Percentiles rank a stretch among this genome's conserved stretches.
Evolutionary conservation across 2,888 invertebrate genomes (phyloP).

Genomic region (Phoronis australis): DNA sequence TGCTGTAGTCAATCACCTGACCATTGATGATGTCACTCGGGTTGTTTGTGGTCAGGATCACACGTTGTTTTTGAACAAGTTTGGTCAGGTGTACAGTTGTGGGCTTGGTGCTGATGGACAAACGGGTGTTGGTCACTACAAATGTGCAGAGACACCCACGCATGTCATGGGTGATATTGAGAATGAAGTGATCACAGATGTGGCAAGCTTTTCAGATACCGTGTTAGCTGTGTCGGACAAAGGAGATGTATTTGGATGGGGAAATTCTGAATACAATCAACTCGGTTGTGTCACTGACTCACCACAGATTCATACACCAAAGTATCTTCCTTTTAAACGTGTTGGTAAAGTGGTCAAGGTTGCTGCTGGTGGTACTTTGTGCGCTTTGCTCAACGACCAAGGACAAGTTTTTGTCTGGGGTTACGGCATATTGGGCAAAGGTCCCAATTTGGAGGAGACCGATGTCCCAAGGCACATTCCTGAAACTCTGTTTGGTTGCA

Average conservation of each 20-base stretch:
- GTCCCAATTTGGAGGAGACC: slow-evolving; percentile 69
- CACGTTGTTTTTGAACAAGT: slow-evolving; percentile 72
- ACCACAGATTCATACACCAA: slow-evolving; percentile 69
- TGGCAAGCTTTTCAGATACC: slow-evolving; percentile 78
- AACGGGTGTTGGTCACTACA: slow-evolving; percentile 60
- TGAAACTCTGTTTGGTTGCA: slow-evolving; percentile 75
- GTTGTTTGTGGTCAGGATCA: slow-evolving; percentile 90
- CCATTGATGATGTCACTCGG: slow-evolving; percentile 31
- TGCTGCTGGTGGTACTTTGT: slow-evolving; percentile 81
- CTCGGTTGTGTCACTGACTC: slow-evolving; percentile 57
- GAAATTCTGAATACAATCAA: slow-evolving; percentile 90
- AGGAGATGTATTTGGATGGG: slow-evolving; percentile 94
- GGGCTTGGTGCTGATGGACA: slow-evolving; percentile 96
- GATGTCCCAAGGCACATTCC: slow-evolving; percentile 70
- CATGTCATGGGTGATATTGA: slow-evolving; percentile 74
- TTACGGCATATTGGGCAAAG: slow-evolving; percentile 83
- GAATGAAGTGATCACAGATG: slow-evolving; percentile 72
- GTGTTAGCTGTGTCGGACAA: slow-evolving; percentile 83
- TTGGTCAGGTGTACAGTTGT: slow-evolving; percentile 78
- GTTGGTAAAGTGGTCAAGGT: slow-evolving; percentile 72
- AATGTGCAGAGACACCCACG: slow-evolving; percentile 27
- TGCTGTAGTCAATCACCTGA: background rate
- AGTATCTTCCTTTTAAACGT: slow-evolving; percentile 58
- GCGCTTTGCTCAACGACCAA: slow-evolving; percentile 74
- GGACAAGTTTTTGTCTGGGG: slow-evolving; percentile 92